Evolutionary conservation across 2,888 invertebrate species (phyloP), one percentile per base, ranked within the genome.

Genomic region (Cancer borealis): DNA sequence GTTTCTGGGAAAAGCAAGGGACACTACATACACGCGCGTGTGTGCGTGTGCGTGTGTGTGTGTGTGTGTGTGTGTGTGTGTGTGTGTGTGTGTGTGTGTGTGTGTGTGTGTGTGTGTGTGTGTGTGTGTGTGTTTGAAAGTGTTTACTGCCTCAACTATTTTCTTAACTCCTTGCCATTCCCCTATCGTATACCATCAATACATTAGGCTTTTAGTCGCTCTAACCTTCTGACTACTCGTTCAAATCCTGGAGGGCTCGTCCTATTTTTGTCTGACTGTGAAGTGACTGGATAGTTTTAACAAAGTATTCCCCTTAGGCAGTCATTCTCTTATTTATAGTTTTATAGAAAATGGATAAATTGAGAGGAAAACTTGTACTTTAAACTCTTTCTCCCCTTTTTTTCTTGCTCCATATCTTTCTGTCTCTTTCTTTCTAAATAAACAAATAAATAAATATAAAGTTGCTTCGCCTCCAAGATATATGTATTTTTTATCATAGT

Each of bases 371-470:
- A 66, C 66, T 66, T 66, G 1, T 66, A 66, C n/a, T 21, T 47
- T n/a, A 14, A 17, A 8, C 47, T 6, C 54, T 90, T 30, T 46
- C 46, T 46, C 92, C 84, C 46, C n/a, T 17, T 21, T 79, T 46
- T 79, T n/a, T 79, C 79, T 92, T 21, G 14, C 45, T 79, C 79
- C 46, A n/a, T n/a, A n/a, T 79, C 73, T 45, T n/a, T 92, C 79
- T 60, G 21, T 92, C 45, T 73, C 46, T 92, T n/a, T 92, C 45
- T 84, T 26, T 47, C 30, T 90, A 39, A 39, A 39, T 39, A 39
- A 39, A 39, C 39, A 39, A 39, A 39, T 39, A 39, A 39, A 39
- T 39, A 39, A 39, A 39, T 39, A 39, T 39, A 2, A 1, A 39
- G 2, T 66, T 12, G 10, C 45, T 8, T 47, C 5, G 3, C 45